Conservation (phyloP, 2,888 invertebrate genomes). For the Tupiocoris notatus region DNA sequence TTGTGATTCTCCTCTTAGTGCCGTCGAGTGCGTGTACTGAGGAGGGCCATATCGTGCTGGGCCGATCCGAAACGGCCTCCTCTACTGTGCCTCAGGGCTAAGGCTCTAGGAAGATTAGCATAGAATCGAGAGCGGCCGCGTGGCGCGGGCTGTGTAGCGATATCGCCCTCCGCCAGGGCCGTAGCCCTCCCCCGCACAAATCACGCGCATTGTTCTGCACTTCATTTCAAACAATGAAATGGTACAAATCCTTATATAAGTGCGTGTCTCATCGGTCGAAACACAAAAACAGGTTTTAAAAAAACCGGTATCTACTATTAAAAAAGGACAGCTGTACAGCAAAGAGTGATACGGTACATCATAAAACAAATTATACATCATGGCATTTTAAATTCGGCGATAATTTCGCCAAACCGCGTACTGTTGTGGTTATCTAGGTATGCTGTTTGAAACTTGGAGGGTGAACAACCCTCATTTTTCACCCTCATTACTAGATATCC, state of each 20-base stretch:
- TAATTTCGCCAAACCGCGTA: too few relatives aligned
- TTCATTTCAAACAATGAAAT: slow-evolving; percentile 24
- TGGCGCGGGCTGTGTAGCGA: neutral
- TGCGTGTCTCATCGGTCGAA: too few relatives aligned
- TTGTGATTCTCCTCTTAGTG: neutral
- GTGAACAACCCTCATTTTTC: too few relatives aligned
- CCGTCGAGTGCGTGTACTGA: neutral
- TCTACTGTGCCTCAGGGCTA: slow-evolving; percentile 11
- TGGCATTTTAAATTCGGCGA: too few relatives aligned
- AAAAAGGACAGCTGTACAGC: too few relatives aligned
- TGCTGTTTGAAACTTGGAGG: too few relatives aligned
- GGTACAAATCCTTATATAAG: slow-evolving; percentile 32
- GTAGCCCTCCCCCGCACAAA: slow-evolving; percentile 1
- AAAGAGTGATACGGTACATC: too few relatives aligned
- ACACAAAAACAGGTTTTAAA: too few relatives aligned
- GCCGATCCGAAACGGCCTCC: slow-evolving; percentile 23
- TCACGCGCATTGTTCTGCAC: neutral
- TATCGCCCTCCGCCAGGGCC: slow-evolving; percentile 24
- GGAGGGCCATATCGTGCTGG: slow-evolving; percentile 14
- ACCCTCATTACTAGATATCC: too few relatives aligned
- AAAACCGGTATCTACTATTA: too few relatives aligned
- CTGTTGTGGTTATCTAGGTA: too few relatives aligned
- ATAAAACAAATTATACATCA: too few relatives aligned
- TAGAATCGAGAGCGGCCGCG: slow-evolving; percentile 26
- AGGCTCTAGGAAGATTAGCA: slow-evolving; percentile 9